phyloP scores from a whole-genome alignment of 1,140 invertebrate species.

The Zophobas morio region DNA sequence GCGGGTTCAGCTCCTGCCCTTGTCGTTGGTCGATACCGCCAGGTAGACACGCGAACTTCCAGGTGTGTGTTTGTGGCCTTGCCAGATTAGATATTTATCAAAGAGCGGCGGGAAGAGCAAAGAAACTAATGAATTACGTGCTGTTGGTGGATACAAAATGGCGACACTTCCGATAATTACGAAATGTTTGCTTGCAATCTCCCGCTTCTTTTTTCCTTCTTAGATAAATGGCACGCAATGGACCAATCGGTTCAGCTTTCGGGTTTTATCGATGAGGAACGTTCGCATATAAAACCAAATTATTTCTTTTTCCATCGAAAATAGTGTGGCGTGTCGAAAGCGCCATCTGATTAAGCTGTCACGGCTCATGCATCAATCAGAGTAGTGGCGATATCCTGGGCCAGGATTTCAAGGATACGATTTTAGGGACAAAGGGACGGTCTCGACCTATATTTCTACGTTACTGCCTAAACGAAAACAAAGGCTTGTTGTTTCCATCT shows the following conservation, averaged over 20 bases:
- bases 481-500: no score
- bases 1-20: conserved; percentile 15
- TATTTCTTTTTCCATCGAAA: conserved; percentile 21
- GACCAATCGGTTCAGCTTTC: neutral
- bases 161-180: conserved; percentile 28
- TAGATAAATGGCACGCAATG: neutral
- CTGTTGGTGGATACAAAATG: conserved; percentile 1
- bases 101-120: conserved; percentile 33
- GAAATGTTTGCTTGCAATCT: no score
- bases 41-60: conserved; percentile 34
- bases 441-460: no score
- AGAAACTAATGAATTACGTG: conserved; percentile 36
- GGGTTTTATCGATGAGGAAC: neutral
- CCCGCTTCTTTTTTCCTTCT: neutral
- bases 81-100: conserved; percentile 40
- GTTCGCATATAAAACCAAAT: conserved; percentile 18
- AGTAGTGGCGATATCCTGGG: conserved; percentile 12
- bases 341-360: conserved; percentile 25
- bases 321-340: conserved; percentile 37
- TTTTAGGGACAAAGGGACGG: neutral
- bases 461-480: no score
- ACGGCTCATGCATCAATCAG: conserved; percentile 37
- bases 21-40: conserved; percentile 26
- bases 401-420: conserved; percentile 7
- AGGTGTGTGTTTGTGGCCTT: conserved; percentile 42